Evolutionary conservation across 2,797 vertebrate species (phyloP).

Genomic region (Labeo calbasu): DNA sequence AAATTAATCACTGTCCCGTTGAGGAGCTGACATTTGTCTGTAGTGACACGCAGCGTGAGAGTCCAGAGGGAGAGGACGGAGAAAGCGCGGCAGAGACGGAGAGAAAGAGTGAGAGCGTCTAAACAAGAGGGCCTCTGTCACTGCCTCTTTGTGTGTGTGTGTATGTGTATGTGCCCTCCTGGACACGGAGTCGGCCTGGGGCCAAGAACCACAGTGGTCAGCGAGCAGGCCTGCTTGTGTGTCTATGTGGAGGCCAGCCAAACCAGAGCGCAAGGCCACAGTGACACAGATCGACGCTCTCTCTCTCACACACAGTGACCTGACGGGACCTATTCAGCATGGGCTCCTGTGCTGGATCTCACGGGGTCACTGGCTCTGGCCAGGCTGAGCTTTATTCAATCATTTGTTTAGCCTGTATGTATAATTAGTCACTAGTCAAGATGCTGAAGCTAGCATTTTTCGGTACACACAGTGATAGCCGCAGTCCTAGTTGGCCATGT

Average conservation of each 20-base stretch:
- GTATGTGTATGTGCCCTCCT: constrained; percentile 69
- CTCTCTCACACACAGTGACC: constrained; percentile 72
- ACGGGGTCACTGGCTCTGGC: constrained; percentile 67
- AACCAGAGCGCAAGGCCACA: constrained; percentile 73
- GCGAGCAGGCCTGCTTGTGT: constrained; percentile 72
- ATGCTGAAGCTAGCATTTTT: constrained; percentile 37
- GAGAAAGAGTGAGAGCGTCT: constrained; percentile 57
- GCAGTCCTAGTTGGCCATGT: neutral
- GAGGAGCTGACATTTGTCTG: constrained; percentile 80
- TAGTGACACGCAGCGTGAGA: constrained; percentile 78
- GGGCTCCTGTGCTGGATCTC: constrained; percentile 69
- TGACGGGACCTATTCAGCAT: constrained; percentile 73
- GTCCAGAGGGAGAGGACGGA: constrained; percentile 62
- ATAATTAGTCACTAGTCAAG: constrained; percentile 48
- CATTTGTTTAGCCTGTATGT: constrained; percentile 53
- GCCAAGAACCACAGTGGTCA: constrained; percentile 77
- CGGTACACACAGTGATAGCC: neutral
- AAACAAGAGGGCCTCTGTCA: constrained; percentile 76
- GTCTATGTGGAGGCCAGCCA: constrained; percentile 71
- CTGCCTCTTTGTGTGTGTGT: constrained; percentile 62
- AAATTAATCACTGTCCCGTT: constrained; percentile 81
- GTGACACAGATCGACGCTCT: constrained; percentile 45
- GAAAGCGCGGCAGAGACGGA: constrained; percentile 57
- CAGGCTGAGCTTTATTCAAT: constrained; percentile 53
- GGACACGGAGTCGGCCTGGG: constrained; percentile 70